Conservation (phyloP, 2,888 invertebrate genomes). For the Agelastica alni region DNA sequence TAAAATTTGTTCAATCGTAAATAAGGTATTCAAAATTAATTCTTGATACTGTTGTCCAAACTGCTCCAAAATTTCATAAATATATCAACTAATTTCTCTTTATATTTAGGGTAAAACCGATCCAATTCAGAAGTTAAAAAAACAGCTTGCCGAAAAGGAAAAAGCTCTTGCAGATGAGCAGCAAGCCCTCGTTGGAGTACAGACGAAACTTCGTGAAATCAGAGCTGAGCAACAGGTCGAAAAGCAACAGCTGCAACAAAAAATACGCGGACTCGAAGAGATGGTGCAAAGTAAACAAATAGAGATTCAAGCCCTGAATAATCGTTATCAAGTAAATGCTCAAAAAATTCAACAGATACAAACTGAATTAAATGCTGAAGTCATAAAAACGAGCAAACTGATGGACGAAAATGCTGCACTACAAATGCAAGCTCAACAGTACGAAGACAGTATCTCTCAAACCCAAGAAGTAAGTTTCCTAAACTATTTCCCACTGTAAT, state of each 20-base stretch:
- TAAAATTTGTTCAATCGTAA: too few relatives aligned
- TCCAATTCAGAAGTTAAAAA: constrained; percentile 82
- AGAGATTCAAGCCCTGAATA: constrained; percentile 67
- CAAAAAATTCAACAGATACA: constrained; percentile 68
- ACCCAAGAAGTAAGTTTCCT: constrained; percentile 61
- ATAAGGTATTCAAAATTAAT: too few relatives aligned
- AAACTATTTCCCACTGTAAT: too few relatives aligned
- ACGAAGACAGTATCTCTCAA: constrained; percentile 68
- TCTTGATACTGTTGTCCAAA: too few relatives aligned
- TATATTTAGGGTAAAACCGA: constrained; percentile 72
- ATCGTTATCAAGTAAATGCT: constrained; percentile 61
- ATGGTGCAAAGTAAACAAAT: constrained; percentile 58
- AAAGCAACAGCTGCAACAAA: constrained; percentile 61
- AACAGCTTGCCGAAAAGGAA: constrained; percentile 87
- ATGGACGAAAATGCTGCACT: constrained; percentile 64
- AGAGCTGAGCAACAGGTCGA: constrained; percentile 72
- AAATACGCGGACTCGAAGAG: constrained; percentile 63
- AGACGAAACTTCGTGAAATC: constrained; percentile 78
- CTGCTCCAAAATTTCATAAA: too few relatives aligned
- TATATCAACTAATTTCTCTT: too few relatives aligned
- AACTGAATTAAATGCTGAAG: constrained; percentile 63
- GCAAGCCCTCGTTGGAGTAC: constrained; percentile 74
- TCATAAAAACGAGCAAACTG: constrained; percentile 58
- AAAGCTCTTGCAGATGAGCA: constrained; percentile 75
- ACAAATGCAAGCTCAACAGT: constrained; percentile 66